phyloP scores from a whole-genome alignment of 2,113 vertebrate species.

The Phainopepla nitens region DNA sequence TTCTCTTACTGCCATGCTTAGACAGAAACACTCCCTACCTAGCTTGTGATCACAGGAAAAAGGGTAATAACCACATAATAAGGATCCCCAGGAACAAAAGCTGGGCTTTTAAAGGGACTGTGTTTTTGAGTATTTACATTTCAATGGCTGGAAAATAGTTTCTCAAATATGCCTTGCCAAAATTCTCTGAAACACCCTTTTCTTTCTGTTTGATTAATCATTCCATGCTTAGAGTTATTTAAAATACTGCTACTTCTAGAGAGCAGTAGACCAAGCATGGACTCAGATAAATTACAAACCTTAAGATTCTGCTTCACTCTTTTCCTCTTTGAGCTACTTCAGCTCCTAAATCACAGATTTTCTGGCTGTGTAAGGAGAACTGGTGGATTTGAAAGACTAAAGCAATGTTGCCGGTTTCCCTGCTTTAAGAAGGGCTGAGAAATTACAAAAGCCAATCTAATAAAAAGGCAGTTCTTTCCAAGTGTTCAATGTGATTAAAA shows the following conservation, averaged over 20 bases:
- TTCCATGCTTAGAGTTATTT: conserved; percentile 26
- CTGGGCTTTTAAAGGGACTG: not conserved
- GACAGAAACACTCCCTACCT: not conserved
- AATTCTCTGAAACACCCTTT: conserved; percentile 24
- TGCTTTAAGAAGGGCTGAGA: not conserved
- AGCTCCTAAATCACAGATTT: not conserved
- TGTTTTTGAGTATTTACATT: conserved; percentile 55
- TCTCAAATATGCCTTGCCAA: conserved; percentile 37
- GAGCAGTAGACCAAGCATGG: not conserved
- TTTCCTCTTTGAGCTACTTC: not conserved
- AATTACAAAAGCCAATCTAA: conserved; percentile 3
- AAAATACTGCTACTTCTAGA: conserved; percentile 26
- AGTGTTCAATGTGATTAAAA: not conserved
- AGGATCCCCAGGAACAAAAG: not conserved
- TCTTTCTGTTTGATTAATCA: conserved; percentile 61
- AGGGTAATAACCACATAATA: not conserved
- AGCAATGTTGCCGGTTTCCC: not conserved
- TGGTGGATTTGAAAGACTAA: not conserved
- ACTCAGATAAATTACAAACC: not conserved
- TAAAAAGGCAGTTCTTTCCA: conserved; percentile 21
- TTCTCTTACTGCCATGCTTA: not conserved
- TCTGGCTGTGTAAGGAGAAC: not conserved
- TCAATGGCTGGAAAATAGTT: conserved; percentile 47
- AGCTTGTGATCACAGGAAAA: not conserved
- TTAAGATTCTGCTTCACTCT: not conserved